These are phyloP conservation scores for Picus viridis DNA, from an alignment of 2,797 vertebrate genomes.

Conservation along the genomic window DNA sequence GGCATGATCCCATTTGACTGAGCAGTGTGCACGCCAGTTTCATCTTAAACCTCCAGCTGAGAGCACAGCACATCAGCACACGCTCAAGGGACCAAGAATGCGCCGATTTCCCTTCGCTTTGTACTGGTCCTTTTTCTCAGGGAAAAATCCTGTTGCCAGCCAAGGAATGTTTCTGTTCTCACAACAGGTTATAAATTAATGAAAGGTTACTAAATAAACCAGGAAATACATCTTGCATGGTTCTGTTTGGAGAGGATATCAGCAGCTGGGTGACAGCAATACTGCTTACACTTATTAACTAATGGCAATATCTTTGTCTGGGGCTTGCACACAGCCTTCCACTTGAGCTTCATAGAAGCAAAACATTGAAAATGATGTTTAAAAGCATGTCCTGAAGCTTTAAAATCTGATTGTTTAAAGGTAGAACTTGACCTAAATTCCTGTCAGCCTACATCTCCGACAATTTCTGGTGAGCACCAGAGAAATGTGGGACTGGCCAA, in stretches of 20 bases:
- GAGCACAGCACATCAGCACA: neutral
- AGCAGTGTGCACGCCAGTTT: neutral
- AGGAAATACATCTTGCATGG: neutral
- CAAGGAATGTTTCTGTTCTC: neutral
- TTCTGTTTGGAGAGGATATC: neutral
- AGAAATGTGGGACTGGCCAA: no score
- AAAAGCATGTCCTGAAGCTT: neutral
- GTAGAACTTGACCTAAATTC: neutral
- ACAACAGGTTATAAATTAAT: neutral
- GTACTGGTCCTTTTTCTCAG: no score
- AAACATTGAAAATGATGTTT: neutral
- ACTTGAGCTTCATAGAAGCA: neutral
- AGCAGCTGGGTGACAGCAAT: neutral
- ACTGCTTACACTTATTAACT: neutral
- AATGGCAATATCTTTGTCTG: neutral
- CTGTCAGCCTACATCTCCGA: neutral
- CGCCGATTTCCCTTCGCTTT: neutral
- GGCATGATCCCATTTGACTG: neutral
- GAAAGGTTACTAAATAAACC: neutral
- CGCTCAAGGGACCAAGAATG: neutral
- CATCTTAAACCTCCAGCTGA: neutral
- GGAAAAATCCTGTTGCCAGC: neutral
- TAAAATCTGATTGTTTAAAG: neutral
- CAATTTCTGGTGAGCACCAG: no score
- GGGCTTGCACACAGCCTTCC: neutral